Evolutionary conservation across 2,888 invertebrate genomes (phyloP), one percentile per base, ranked within the genome.

Genomic region (Lithophane ornitopus): DNA sequence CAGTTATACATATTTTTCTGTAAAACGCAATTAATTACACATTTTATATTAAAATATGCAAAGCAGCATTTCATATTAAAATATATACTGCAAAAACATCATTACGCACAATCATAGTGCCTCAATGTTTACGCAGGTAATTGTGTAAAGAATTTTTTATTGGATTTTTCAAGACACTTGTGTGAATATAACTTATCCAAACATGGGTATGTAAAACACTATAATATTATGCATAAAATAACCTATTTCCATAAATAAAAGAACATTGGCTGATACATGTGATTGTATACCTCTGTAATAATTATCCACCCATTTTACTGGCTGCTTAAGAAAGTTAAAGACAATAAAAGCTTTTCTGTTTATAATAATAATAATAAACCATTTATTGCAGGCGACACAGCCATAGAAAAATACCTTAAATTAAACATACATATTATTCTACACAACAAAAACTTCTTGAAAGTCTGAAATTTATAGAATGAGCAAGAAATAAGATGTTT

Each of bases 141-240:
- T 71, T 61, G 16, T 19, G 52, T 61, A 26, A 52, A 61, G 19
- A n/a, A 44, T 34, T 73, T 49, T 28, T 39, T 59, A 41, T 49
- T 59, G 26, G 1, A 19, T 19, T 62, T 14, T 39, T 46, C 54
- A 74, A 63, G 16, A 75, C 46, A 56, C 26, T 46, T 61, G n/a
- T 63, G 26, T 62, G 26, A 16, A 54, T 3, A 61, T 54, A 28
- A 41, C 14, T 61, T 44, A 44, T 28, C 28, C 41, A 44, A 46
- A 54, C 22, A 39, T 22, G 52, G 62, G 3, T 26, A 46, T 28
- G 12, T 63, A 28, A 44, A 63, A 26, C 62, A 46, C 14, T 12
- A 6, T 41, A 19, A 39, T 46, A 34, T 63, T 66, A 41, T 49
- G 11, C 41, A 70, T 52, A 34, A n/a, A 52, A 52, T 39, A 26